A percentile compares a stretch with the other conserved stretches of the same genome.
Conservation (phyloP, 2,888 invertebrate species). For the Agrotis clavis region DNA sequence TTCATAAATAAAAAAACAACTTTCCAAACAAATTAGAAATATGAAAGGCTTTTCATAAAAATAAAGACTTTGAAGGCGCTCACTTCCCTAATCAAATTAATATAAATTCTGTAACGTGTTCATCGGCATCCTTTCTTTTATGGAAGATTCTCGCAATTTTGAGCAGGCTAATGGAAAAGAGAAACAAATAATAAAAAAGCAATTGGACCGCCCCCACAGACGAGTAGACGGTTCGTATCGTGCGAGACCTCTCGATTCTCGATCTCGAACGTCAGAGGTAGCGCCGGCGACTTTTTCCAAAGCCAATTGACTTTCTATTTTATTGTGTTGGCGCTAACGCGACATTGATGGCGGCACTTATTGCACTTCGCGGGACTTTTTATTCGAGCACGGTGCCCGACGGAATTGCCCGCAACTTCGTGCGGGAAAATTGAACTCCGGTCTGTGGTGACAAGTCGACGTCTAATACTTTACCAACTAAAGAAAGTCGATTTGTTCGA, state of each 20-base stretch:
- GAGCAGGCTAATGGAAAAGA: slow-evolving; percentile 54
- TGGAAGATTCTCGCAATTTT: slow-evolving; percentile 32
- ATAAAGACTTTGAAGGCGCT: slow-evolving; percentile 39
- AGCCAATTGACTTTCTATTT: slow-evolving; percentile 87
- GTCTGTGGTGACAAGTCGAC: slow-evolving; percentile 68
- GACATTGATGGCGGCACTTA: slow-evolving; percentile 89
- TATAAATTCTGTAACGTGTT: slow-evolving; percentile 37
- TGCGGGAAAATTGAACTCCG: slow-evolving; percentile 77
- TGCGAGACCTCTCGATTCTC: slow-evolving; percentile 63
- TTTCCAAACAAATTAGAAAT: slow-evolving; percentile 50
- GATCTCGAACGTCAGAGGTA: slow-evolving; percentile 60
- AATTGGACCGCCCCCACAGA: slow-evolving; percentile 50
- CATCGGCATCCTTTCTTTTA: slow-evolving; percentile 36
- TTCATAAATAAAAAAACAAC: slow-evolving; percentile 61
- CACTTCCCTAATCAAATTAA: slow-evolving; percentile 45
- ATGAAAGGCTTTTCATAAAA: slow-evolving; percentile 45
- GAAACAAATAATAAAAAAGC: slow-evolving; percentile 63
- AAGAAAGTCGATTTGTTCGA: slow-evolving; percentile 39
- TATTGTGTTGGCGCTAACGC: slow-evolving; percentile 88
- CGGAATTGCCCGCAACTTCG: slow-evolving; percentile 75
- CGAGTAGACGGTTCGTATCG: slow-evolving; percentile 49
- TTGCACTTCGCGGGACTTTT: slow-evolving; percentile 85
- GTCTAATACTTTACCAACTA: slow-evolving; percentile 64
- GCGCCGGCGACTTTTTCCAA: slow-evolving; percentile 73
- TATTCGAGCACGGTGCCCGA: slow-evolving; percentile 74